Evolutionary conservation across 2,797 vertebrate species (phyloP).

Genomic region (Limnodromus scolopaceus): DNA sequence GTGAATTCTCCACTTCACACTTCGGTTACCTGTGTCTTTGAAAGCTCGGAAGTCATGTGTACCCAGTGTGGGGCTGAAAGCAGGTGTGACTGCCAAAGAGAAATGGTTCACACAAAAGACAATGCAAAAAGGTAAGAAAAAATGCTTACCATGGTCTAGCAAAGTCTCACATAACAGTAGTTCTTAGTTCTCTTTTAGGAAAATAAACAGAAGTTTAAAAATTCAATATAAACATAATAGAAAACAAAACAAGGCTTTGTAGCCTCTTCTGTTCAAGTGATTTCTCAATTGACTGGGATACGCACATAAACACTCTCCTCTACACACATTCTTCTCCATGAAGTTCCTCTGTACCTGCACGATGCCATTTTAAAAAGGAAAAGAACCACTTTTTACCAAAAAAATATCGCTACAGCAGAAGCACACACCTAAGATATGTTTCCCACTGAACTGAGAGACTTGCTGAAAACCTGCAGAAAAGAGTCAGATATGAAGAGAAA

Average conservation of each 20-base stretch:
- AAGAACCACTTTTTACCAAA: background rate
- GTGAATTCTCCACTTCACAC: background rate
- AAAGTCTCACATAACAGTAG: background rate
- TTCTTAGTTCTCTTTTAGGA: background rate
- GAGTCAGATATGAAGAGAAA: background rate
- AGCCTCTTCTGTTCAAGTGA: background rate
- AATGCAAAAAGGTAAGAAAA: background rate
- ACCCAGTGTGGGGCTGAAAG: background rate
- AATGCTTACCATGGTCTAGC: background rate
- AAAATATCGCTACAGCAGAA: background rate
- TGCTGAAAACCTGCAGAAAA: background rate
- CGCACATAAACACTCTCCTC: background rate
- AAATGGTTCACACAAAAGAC: background rate
- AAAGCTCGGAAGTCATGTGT: background rate
- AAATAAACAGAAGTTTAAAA: background rate
- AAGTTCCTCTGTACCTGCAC: background rate
- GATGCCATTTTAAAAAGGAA: background rate
- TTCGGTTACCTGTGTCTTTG: background rate
- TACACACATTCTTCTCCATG: background rate
- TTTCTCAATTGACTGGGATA: background rate
- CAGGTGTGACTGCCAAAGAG: background rate
- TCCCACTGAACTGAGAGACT: background rate
- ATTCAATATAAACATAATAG: background rate
- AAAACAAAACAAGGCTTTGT: background rate
- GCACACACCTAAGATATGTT: background rate